Base-by-base conservation (phyloP, 2,797 vertebrate genomes). In the Euthynnus affinis region DNA sequence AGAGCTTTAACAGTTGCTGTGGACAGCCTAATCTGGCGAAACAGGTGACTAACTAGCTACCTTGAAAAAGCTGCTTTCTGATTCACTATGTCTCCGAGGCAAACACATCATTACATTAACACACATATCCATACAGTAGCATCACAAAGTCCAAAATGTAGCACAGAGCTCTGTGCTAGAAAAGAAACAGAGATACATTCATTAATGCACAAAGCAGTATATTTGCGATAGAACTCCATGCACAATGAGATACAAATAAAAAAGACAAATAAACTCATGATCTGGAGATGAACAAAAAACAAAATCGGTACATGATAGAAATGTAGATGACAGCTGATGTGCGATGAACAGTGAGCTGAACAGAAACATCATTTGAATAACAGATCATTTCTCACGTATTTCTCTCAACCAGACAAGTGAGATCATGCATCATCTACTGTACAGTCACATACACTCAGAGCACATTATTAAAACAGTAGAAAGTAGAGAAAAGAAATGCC, bases 121-220 rank as follows among this genome's bases (percentile, higher is more conserved):
- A 88, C 58, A 82, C 74, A 80, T 56, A 84, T 78, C 78, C 74
- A 85, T 61, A 81, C 46, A 49, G 17, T 49, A 49, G 81, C 75
- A 80, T 80, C 76, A 57, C 25, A 34, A 46, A 49, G 69, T 72
- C 74, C 62, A 74, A 76, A 68, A 80, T 62, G 69, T 49, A 79
- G 78, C 81, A 87, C 79, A 85, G 83, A 79, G 76, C 82, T 65
- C 57, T 83, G 84, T 71, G 78, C 87, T 87, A 74, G 85, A 75
- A 91, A 88, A 85, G 74, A 91, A 91, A 92, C 78, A 91, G 86
- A 91, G 84, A 91, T 74, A 91, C 60, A 60, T 91, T 91, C 48
- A 93, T 91, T 90, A 92, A 85, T 83, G 84, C 80, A 92, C 66
- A 91, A n/a, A 84, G 14, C 58, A 46, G 29, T 59, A 84, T 42